These are phyloP conservation scores for Myotis brandtii DNA, from an alignment of 2,113 vertebrate species.

Conservation along the genomic window DNA sequence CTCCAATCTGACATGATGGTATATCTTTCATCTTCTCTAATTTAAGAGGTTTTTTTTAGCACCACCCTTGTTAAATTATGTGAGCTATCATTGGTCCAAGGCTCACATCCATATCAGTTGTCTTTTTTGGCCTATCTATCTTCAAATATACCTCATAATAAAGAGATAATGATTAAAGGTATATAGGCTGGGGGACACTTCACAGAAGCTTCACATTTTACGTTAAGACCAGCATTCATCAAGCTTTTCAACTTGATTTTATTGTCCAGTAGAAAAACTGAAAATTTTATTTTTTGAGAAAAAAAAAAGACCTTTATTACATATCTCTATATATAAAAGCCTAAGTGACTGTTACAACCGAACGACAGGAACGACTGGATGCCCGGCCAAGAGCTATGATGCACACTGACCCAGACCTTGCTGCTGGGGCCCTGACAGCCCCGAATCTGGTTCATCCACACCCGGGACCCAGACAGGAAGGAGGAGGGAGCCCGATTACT, in stretches of 20 bases:
- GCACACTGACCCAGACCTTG: too few species aligned
- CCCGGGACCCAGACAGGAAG: too few species aligned
- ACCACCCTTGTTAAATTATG: neutral
- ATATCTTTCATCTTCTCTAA: slow-evolving; percentile 22
- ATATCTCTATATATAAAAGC: neutral
- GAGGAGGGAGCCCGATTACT: too few species aligned
- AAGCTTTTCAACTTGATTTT: slow-evolving; percentile 24
- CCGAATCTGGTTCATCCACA: too few species aligned
- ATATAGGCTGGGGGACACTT: neutral
- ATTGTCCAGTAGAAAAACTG: neutral
- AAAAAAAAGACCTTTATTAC: slow-evolving; percentile 24
- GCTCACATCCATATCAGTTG: neutral
- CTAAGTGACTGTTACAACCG: too few species aligned
- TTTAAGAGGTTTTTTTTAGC: neutral
- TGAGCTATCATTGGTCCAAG: neutral
- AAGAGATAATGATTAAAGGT: neutral
- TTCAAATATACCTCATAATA: slow-evolving; percentile 10
- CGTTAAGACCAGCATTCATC: neutral
- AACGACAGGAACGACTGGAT: too few species aligned
- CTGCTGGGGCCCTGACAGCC: too few species aligned
- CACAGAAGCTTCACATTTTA: slow-evolving; percentile 23
- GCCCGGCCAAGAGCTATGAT: too few species aligned
- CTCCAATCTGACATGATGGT: neutral
- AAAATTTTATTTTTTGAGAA: neutral
- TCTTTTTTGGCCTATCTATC: neutral